Evolutionary conservation across 2,113 vertebrate species (phyloP).

Genomic region (Anas platyrhynchos): DNA sequence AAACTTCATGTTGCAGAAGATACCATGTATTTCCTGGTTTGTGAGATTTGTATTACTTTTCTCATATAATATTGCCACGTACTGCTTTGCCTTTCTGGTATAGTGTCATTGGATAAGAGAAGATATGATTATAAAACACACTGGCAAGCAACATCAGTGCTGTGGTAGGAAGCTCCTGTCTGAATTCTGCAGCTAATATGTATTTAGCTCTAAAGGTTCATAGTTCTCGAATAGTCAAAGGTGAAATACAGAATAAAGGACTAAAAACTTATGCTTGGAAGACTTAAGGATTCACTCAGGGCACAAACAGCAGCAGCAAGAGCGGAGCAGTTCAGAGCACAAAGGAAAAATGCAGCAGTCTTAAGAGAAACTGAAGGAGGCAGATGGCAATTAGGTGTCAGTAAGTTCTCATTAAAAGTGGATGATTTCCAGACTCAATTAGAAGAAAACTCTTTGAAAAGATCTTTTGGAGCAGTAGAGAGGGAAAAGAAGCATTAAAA

Average conservation of each 20-base stretch:
- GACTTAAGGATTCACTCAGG: neutral
- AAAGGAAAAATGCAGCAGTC: conserved; percentile 12
- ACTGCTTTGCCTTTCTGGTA: neutral
- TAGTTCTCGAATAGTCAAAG: neutral
- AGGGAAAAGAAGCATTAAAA: neutral
- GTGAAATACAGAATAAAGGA: conserved; percentile 1
- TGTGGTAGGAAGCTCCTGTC: neutral
- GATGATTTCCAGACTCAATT: conserved; percentile 1
- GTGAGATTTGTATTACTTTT: neutral
- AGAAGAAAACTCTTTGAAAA: neutral
- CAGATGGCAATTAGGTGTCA: conserved; percentile 41
- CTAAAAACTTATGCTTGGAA: neutral
- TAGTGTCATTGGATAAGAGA: neutral
- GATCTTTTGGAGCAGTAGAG: neutral
- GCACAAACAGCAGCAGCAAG: neutral
- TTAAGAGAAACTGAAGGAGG: conserved; percentile 25
- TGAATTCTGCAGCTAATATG: neutral
- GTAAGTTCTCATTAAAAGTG: conserved; percentile 33
- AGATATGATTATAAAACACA: neutral
- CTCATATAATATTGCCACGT: neutral
- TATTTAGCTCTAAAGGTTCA: neutral
- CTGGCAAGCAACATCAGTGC: neutral
- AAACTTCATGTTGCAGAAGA: neutral
- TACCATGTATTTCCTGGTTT: fast-evolving
- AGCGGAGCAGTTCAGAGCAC: neutral